Conservation (phyloP, 2,888 invertebrate species). For the Alcis repandata region DNA sequence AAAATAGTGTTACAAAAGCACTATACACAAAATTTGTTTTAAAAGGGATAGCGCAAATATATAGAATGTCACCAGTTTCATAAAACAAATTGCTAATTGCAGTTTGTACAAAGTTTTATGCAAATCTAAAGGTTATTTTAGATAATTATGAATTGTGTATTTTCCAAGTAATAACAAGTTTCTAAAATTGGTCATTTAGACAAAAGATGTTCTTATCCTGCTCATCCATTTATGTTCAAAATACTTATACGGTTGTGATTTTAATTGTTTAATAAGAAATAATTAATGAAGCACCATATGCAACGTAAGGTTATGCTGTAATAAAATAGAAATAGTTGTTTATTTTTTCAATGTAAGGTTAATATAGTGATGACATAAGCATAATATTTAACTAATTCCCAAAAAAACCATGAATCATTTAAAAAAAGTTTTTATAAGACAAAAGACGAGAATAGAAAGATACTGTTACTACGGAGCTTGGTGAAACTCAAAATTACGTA, state of each 20-base stretch:
- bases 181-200: conserved; percentile 21
- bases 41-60: too few relatives aligned
- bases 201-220: conserved; percentile 8
- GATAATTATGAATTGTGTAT: conserved; percentile 3
- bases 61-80: too few relatives aligned
- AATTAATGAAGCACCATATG: conserved; percentile 15
- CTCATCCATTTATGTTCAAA: conserved; percentile 12
- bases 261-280: conserved; percentile 25
- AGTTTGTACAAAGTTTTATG: too few relatives aligned
- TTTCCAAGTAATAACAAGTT: conserved; percentile 20
- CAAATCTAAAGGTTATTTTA: background rate
- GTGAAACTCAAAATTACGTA: background rate
- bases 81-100: too few relatives aligned
- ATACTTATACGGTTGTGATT: conserved; percentile 9
- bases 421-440: too few relatives aligned
- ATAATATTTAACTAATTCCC: background rate
- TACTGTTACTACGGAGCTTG: background rate
- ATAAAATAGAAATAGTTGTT: background rate
- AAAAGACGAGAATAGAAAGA: too few relatives aligned
- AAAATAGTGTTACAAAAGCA: too few relatives aligned
- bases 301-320: conserved; percentile 16
- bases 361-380: too few relatives aligned
- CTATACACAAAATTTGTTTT: too few relatives aligned
- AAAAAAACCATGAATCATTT: background rate
- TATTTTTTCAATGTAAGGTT: too few relatives aligned